Evolutionary conservation across 1,140 invertebrate genomes (phyloP), one percentile per base, ranked within the genome.

Genomic region (Microplitis mediator): DNA sequence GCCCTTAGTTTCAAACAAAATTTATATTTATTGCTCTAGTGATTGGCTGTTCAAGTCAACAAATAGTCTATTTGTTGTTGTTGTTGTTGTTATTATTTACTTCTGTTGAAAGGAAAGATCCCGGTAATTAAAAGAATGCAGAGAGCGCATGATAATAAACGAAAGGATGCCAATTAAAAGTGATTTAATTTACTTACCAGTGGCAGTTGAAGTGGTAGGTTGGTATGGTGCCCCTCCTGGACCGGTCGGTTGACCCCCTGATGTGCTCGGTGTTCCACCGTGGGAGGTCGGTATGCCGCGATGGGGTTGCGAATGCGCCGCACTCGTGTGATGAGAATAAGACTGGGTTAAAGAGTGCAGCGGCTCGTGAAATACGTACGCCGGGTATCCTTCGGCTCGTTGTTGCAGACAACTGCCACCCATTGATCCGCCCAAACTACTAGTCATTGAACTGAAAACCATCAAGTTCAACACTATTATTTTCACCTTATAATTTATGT

Each of bases 331-430:
- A 79, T 87, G 83, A 74, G 87, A 84, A 72, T 86, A 87, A 75
- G 85, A 86, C 77, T 89, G 90, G 63, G 89, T 92, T 39, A 95
- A 89, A 58, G 93, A 93, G 82, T 93, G 91, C 79, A 97, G 87
- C 34, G 94, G 94, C 86, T 97, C 95, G 86, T 96, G 95, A 87
- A 98, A 95, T 93, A 98, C 97, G 88, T 96, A 96, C 56, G 86
- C 85, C 6, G 95, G 95, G 87, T 97, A 97, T 71, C 92, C 92
- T 71, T 90, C 88, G 76, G 95, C 90, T n/a, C 95, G 89, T 88
- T 96, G 95, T 86, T 97, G 95, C 69, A 97, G 90, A 85, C 96
- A 98, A 81, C 95, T 95, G 75, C 93, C 91, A 76, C 92, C 90
- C 89, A 95, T 93, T 67, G 88, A 88, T 67, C 93, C 93, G 77